phyloP scores from a whole-genome alignment of 2,888 invertebrate genomes.

The Dusona sp. region DNA sequence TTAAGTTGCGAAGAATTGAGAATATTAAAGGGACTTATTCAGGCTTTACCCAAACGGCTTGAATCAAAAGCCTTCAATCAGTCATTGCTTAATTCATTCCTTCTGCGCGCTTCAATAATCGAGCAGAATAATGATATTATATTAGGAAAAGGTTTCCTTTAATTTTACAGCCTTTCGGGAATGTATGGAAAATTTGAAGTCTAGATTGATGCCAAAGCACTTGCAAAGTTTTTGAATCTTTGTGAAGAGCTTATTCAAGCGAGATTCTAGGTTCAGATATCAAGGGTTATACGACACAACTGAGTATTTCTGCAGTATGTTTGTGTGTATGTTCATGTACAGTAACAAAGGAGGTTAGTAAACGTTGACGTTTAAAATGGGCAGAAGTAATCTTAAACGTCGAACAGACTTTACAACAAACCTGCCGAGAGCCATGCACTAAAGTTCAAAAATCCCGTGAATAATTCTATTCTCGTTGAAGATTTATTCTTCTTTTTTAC shows the following conservation, averaged over 20 bases:
- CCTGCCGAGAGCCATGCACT: slow-evolving; percentile 65
- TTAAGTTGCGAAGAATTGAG: not conserved
- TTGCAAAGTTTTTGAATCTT: not conserved
- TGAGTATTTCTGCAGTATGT: not conserved
- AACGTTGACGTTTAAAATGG: slow-evolving; percentile 28
- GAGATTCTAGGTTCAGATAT: slow-evolving; percentile 11
- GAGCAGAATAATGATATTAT: not conserved
- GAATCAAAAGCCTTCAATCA: not conserved
- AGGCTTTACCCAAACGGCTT: not conserved
- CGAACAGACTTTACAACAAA: slow-evolving; percentile 70
- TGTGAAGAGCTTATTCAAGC: not conserved
- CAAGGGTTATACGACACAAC: not conserved
- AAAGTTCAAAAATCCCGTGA: slow-evolving; percentile 68
- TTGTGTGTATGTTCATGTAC: not conserved
- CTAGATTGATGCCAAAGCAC: slow-evolving; percentile 2
- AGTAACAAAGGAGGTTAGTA: slow-evolving; percentile 21
- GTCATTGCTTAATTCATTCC: not conserved
- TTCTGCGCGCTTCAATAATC: not conserved
- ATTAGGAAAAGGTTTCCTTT: not conserved
- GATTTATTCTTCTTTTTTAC: slow-evolving; percentile 20
- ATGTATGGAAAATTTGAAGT: not conserved
- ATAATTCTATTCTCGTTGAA: slow-evolving; percentile 74
- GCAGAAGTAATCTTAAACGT: slow-evolving; percentile 69
- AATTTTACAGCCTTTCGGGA: slow-evolving; percentile 9
- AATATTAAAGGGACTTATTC: not conserved